phyloP scores from a whole-genome alignment of 2,888 invertebrate species.

The Eledona agricola region DNA sequence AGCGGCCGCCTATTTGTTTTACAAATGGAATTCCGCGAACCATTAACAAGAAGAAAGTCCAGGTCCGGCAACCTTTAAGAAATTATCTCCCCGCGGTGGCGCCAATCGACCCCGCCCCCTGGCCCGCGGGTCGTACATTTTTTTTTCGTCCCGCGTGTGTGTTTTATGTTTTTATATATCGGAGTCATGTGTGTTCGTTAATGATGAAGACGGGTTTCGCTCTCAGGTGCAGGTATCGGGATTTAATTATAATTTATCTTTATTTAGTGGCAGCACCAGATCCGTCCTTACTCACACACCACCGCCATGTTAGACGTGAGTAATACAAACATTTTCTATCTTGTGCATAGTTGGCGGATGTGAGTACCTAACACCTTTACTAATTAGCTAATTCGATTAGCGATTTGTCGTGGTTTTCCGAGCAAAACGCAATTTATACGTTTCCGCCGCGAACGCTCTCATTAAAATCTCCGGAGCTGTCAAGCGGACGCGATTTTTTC shows the following conservation, averaged over 20 bases:
- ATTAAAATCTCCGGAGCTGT: too few species aligned
- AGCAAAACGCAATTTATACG: too few species aligned
- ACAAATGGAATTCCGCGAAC: slow-evolving; percentile 52
- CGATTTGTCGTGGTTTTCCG: too few species aligned
- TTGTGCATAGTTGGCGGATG: too few species aligned
- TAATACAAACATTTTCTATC: too few species aligned
- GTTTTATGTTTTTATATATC: slow-evolving; percentile 28
- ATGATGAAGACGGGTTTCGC: slow-evolving; percentile 38
- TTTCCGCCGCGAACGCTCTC: too few species aligned
- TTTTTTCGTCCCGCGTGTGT: slow-evolving; percentile 34
- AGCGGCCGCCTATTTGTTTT: slow-evolving; percentile 48
- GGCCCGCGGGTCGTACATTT: slow-evolving; percentile 5
- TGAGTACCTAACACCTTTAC: too few species aligned
- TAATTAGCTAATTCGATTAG: too few species aligned
- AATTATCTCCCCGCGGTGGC: slow-evolving; percentile 52
- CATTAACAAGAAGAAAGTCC: slow-evolving; percentile 47
- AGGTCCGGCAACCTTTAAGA: slow-evolving; percentile 47
- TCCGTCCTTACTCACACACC: too few species aligned
- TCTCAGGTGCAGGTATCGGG: slow-evolving; percentile 32
- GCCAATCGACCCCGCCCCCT: slow-evolving; percentile 56
- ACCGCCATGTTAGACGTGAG: too few species aligned
- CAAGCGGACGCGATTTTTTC: too few species aligned
- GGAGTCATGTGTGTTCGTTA: slow-evolving; percentile 39
- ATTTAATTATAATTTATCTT: slow-evolving; percentile 55
- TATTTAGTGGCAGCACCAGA: slow-evolving; percentile 44